Evolutionary conservation across 2,797 vertebrate species (phyloP), one percentile per base, ranked within the genome.

Genomic region (Pipistrellus pipistrellus): DNA sequence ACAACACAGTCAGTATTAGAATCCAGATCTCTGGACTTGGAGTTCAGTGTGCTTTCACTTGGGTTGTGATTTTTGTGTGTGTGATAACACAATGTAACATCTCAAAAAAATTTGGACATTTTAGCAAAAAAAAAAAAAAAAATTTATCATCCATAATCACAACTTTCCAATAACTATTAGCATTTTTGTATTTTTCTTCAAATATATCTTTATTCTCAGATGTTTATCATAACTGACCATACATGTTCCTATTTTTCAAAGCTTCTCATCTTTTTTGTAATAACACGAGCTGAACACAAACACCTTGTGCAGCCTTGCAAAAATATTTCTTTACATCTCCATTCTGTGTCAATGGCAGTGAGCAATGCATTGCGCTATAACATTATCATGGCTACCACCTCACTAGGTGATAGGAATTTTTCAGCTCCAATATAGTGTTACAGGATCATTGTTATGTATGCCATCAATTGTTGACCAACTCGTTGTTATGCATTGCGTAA

Each of bases 61-160:
- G 23, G 48, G 14, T 59, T 11, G 41, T 68, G 64, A 62, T 14
- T 30, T 51, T 32, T 78, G 25, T 55, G 72, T 69, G 20, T 59
- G 41, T 57, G 68, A 59, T 51, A 69, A 73, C 85, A 68, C 11
- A 94, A 64, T 59, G 23, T 27, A 84, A 73, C 11, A 21, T 51
- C 87, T 87, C 35, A 68, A 69, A 82, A 80, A 80, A 89, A 53
- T 7, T 41, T 23, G 35, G 75, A 85, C 80, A 83, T 80, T 72
- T 95, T 93, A 90, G 18, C 27, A 64, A 84, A 94, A 82, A 21
- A 21, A 48, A 48, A 44, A 44, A 44, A 44, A 44, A 44, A 44
- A 46, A n/a, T n/a, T 44, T 44, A 48, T 48, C 14, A 71, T 38
- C 27, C 21, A 59, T 76, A 87, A 78, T 59, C 30, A 68, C 9